A percentile compares a stretch with the other conserved stretches of the same genome.
Evolutionary conservation across 2,797 vertebrate species (phyloP).

Genomic region (Parauchenoglanis ngamensis): DNA sequence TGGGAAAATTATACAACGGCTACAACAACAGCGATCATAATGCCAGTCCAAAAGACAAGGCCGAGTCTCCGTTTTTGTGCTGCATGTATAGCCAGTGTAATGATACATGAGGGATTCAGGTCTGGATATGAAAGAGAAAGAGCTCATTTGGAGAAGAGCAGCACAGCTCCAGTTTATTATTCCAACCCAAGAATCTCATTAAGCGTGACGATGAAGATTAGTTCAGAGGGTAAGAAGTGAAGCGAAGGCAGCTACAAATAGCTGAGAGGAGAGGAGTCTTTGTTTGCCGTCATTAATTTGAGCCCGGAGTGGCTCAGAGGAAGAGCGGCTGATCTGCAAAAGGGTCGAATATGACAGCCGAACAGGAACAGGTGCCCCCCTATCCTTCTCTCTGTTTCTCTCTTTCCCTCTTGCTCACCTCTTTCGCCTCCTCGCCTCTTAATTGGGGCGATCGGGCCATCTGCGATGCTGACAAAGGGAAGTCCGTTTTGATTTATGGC

Average conservation of each 20-base stretch:
- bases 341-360: slow-evolving; percentile 68
- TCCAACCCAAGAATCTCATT: slow-evolving; percentile 79
- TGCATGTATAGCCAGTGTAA: slow-evolving; percentile 34
- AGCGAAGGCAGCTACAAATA: slow-evolving; percentile 65
- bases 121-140: slow-evolving; percentile 32
- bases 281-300: slow-evolving; percentile 79
- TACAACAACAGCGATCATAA: background rate
- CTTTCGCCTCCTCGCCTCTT: slow-evolving; percentile 57
- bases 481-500: slow-evolving; percentile 77
- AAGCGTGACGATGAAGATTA: slow-evolving; percentile 81
- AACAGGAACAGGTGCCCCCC: slow-evolving; percentile 72
- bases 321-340: slow-evolving; percentile 68
- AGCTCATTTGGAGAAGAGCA: slow-evolving; percentile 53
- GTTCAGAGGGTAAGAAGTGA: slow-evolving; percentile 59
- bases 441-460: slow-evolving; percentile 77
- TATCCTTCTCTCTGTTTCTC: slow-evolving; percentile 19
- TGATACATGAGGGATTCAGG: slow-evolving; percentile 37
- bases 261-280: slow-evolving; percentile 67
- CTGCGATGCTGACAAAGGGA: slow-evolving; percentile 75
- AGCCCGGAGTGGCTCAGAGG: slow-evolving; percentile 66
- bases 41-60: background rate
- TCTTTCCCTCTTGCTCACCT: slow-evolving; percentile 39
- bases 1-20: background rate
- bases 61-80: background rate
- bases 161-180: slow-evolving; percentile 72